These are phyloP conservation scores for Unio pictorum DNA, from an alignment of 2,888 invertebrate species.

Conservation along the genomic window DNA sequence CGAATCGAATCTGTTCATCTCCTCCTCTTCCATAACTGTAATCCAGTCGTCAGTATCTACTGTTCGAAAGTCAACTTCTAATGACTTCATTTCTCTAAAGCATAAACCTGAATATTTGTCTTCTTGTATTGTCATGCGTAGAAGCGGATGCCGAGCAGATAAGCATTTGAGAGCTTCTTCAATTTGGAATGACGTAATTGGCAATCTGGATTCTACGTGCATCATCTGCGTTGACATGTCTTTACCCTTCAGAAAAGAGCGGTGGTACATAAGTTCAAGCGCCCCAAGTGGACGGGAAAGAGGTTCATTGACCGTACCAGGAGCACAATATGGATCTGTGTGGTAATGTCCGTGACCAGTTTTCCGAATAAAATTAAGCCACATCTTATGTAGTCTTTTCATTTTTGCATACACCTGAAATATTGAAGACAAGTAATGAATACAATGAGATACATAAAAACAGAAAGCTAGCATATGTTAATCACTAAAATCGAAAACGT, in stretches of 20 bases:
- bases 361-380: no score
- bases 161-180: conserved; percentile 12
- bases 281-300: conserved; percentile 15
- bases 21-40: conserved; percentile 18
- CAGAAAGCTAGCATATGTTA: no score
- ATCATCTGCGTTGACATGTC: conserved; percentile 28
- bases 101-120: neutral
- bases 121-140: conserved; percentile 20
- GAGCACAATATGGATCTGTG: no score
- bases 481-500: no score
- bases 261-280: conserved; percentile 20
- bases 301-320: no score
- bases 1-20: conserved; percentile 12
- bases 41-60: conserved; percentile 16
- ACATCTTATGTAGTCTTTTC: no score
- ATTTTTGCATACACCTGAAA: no score
- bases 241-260: conserved; percentile 12
- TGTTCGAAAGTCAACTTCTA: no score
- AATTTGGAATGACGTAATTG: conserved; percentile 9
- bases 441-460: no score
- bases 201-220: conserved; percentile 17
- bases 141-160: conserved; percentile 23
- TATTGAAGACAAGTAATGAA: no score
- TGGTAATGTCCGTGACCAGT: no score
- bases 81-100: no score